Evolutionary conservation across 1,140 invertebrate genomes (phyloP).

Genomic region (Aphidius gifuensis): DNA sequence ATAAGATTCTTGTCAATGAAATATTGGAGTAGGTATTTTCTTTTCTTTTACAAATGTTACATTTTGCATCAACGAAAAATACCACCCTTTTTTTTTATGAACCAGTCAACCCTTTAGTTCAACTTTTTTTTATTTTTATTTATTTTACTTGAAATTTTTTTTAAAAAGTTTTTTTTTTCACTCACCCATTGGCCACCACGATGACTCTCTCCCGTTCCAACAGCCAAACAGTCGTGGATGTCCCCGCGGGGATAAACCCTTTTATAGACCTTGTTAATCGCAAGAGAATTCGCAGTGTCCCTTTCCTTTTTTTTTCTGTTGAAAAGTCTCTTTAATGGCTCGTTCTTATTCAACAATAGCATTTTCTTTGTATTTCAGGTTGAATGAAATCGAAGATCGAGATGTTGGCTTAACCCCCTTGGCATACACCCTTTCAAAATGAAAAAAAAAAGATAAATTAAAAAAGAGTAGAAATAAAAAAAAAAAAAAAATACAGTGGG

Average conservation of each 20-base stretch:
- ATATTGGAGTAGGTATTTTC: conserved; percentile 45
- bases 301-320: conserved; percentile 14
- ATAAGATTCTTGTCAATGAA: conserved; percentile 56
- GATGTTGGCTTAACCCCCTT: conserved; percentile 3
- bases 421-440: conserved; percentile 4
- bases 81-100: conserved; percentile 34
- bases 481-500: too few species aligned
- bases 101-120: conserved; percentile 15
- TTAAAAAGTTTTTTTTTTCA: conserved; percentile 38
- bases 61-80: conserved; percentile 17
- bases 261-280: conserved; percentile 33
- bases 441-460: conserved; percentile 9
- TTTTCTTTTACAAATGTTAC: conserved; percentile 19
- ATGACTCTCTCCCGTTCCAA: conserved; percentile 21
- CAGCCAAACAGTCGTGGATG: conserved; percentile 8
- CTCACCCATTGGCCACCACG: conserved; percentile 26
- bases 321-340: conserved; percentile 29
- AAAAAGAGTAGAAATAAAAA: not conserved
- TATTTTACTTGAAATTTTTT: conserved; percentile 38
- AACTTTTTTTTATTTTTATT: conserved; percentile 43
- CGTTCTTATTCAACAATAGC: conserved; percentile 15
- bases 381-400: conserved; percentile 24
- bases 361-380: conserved; percentile 10
- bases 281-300: conserved; percentile 20
- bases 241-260: conserved; percentile 31